phyloP scores from a whole-genome alignment of 2,888 invertebrate species.

The Criorhina ranunculi region DNA sequence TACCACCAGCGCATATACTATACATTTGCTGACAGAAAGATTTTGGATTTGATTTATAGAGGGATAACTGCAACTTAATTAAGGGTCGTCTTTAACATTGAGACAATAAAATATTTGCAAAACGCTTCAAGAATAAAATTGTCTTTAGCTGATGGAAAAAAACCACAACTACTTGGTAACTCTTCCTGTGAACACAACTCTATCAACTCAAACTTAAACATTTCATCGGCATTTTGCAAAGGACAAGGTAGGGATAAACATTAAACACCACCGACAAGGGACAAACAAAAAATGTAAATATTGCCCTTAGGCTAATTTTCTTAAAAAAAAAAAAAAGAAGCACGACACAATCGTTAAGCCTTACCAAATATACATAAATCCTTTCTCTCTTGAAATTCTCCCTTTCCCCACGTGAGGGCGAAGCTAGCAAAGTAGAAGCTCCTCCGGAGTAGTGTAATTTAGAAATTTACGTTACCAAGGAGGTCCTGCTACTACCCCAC shows the following conservation, averaged over 20 bases:
- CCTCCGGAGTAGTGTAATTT: constrained; percentile 49
- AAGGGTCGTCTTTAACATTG: constrained; percentile 37
- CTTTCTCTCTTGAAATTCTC: constrained; percentile 44
- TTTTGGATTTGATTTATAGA: constrained; percentile 58
- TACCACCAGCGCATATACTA: background rate
- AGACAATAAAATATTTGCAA: constrained; percentile 55
- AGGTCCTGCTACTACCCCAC: constrained; percentile 19
- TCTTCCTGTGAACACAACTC: constrained; percentile 27
- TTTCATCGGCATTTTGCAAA: constrained; percentile 22
- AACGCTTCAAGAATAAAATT: constrained; percentile 52
- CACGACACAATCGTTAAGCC: constrained; percentile 62
- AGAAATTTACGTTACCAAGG: constrained; percentile 63
- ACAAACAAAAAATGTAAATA: constrained; percentile 68
- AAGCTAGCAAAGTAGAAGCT: background rate
- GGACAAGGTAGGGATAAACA: constrained; percentile 10
- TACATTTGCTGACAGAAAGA: background rate
- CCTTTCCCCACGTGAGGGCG: background rate
- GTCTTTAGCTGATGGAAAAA: constrained; percentile 6
- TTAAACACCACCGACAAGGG: constrained; percentile 33
- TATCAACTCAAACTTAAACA: constrained; percentile 32
- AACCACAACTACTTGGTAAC: constrained; percentile 56
- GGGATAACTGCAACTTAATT: constrained; percentile 64
- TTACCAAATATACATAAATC: constrained; percentile 63
- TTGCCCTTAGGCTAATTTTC: constrained; percentile 59
- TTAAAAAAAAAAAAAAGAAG: constrained; percentile 33